These are phyloP conservation scores for Chymomyza amoena DNA, from an alignment of 2,888 invertebrate genomes.

Conservation along the genomic window DNA sequence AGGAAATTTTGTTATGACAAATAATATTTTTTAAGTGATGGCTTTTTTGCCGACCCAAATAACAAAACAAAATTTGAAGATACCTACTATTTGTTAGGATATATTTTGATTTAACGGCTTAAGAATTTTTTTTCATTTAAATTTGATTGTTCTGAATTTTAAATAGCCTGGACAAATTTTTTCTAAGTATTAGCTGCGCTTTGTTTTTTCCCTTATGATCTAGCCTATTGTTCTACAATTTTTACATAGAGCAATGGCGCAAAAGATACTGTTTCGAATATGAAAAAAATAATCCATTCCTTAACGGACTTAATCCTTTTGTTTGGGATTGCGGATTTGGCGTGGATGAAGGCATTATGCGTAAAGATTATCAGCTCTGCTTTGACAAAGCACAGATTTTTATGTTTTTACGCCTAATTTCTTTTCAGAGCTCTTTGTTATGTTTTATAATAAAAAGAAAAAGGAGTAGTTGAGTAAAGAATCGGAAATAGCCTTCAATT, in stretches of 20 bases:
- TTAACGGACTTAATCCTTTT: constrained; percentile 70
- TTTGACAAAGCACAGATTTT: background rate
- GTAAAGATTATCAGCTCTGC: constrained; percentile 8
- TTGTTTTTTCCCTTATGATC: background rate
- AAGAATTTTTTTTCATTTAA: no score
- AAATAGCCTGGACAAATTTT: background rate
- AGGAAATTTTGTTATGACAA: no score
- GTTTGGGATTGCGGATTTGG: constrained; percentile 51
- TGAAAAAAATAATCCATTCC: constrained; percentile 53
- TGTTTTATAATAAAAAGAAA: constrained; percentile 35
- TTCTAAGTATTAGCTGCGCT: background rate
- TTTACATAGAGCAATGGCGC: constrained; percentile 10
- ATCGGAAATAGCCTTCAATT: constrained; percentile 49
- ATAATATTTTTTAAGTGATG: no score
- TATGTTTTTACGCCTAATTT: background rate
- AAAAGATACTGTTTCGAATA: constrained; percentile 33
- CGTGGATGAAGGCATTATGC: background rate
- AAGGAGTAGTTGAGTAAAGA: constrained; percentile 32
- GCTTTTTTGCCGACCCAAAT: no score
- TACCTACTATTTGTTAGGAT: no score
- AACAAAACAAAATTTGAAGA: no score
- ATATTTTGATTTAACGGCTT: no score
- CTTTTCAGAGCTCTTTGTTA: constrained; percentile 15
- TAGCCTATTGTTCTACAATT: background rate
- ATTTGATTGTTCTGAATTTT: no score